Base-by-base conservation (phyloP, 2,113 vertebrate genomes). In the Lophotis ruficrista region DNA sequence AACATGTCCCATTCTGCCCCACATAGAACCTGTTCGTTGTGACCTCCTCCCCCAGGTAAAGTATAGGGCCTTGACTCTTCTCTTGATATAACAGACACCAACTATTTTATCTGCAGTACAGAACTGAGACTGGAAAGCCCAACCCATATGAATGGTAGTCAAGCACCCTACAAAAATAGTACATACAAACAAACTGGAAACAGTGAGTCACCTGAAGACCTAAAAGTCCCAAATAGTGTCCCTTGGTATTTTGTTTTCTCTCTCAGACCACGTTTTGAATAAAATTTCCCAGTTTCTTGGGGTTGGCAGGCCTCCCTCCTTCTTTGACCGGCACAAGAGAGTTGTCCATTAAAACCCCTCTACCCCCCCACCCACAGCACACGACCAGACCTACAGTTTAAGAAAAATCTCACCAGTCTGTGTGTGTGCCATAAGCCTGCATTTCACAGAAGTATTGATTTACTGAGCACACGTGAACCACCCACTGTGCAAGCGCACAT, bases 161-260 rank as follows among this genome's bases (percentile, higher is more conserved):
- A 75, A 90, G 80, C 38, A 88, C 75, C 48, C 56, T 85, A 88
- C 4, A 1, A 88, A 92, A 92, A 93, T 16, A 93, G 78, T 61
- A 68, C 48, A 6, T 53, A 75, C 20, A 85, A 71, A 91, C 38
- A 76, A 89, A 75, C 0, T 71, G 61, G 85, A 93, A 94, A 94
- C 66, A 68, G 35, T 83, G 82, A 93, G 71, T 85, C 88, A 94
- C 60, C 64, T 28, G 48, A 91, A 92, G 48, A 90, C 48, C 48
- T 33, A 9, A 21, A 94, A 78, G 75, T 51, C 57, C 50, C 23
- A 3, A 48, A 51, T 4, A 82, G 14, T 16, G 21, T 78, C 58
- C 53, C 51, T 38, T 68, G 53, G 14, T 31, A 93, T 53, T 70
- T 87, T 23, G 22, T 77, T 68, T 83, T 84, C 81, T 57, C 50